These are phyloP conservation scores for Solen grandis DNA, from an alignment of 1,140 invertebrate species.

Conservation along the genomic window DNA sequence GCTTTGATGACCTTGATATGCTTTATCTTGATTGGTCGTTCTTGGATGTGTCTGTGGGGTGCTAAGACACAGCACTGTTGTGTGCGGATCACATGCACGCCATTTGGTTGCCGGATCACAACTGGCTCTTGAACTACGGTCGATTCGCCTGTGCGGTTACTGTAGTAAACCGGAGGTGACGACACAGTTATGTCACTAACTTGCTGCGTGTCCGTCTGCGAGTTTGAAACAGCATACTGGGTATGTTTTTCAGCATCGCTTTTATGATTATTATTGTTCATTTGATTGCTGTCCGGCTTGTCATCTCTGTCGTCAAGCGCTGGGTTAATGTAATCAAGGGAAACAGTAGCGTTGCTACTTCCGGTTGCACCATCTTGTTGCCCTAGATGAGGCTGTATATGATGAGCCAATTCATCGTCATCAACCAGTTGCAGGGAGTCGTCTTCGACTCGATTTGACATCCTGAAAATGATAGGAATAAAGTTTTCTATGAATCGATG, in stretches of 20 bases:
- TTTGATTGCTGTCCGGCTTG: not conserved
- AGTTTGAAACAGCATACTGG: not conserved
- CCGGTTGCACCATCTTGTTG: not conserved
- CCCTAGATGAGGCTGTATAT: slow-evolving; percentile 45
- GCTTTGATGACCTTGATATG: slow-evolving; percentile 60
- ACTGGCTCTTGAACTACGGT: slow-evolving; percentile 54
- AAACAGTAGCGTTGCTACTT: not conserved
- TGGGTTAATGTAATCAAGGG: slow-evolving; percentile 10
- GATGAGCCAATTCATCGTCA: slow-evolving; percentile 33
- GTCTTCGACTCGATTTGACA: slow-evolving; percentile 19
- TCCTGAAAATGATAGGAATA: slow-evolving; percentile 13
- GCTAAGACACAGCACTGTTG: slow-evolving; percentile 27
- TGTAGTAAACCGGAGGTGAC: slow-evolving; percentile 50
- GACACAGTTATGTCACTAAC: slow-evolving; percentile 2
- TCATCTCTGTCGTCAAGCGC: not conserved
- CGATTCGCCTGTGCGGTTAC: slow-evolving; percentile 38
- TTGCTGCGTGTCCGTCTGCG: not conserved
- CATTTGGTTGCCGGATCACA: slow-evolving; percentile 25
- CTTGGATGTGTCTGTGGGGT: not conserved
- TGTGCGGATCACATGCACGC: slow-evolving; percentile 53
- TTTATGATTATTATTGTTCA: not conserved
- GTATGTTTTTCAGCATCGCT: no score
- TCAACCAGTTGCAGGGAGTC: slow-evolving; percentile 29
- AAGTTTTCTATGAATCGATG: no score
- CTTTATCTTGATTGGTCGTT: slow-evolving; percentile 57